Conservation (phyloP, 2,888 invertebrate species). For the Cerceris ruficornis region DNA sequence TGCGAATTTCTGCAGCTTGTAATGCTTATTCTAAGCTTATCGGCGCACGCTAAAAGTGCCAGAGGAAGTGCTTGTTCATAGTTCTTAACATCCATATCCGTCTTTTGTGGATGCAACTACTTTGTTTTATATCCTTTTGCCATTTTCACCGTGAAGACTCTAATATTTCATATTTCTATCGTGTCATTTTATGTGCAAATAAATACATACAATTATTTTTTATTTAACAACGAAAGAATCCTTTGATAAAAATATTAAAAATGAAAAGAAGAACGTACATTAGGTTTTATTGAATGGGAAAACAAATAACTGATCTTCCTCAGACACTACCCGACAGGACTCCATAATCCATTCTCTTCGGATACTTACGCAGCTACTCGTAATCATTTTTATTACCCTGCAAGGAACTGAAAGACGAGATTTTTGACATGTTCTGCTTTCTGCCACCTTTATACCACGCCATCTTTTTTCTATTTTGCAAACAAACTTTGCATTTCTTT, state of each 20-base stretch:
- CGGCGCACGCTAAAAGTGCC: neutral
- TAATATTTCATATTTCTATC: neutral
- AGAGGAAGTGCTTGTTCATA: conserved; percentile 3
- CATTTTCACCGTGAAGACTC: too few species aligned
- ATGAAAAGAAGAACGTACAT: neutral
- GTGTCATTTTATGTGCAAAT: neutral
- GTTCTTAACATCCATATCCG: neutral
- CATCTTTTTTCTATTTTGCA: conserved; percentile 27
- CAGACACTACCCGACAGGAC: conserved; percentile 2
- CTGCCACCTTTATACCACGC: conserved; percentile 27
- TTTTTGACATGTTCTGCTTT: conserved; percentile 36
- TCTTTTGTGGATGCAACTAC: neutral
- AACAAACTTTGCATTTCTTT: conserved; percentile 38
- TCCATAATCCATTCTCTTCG: neutral
- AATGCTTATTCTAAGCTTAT: conserved; percentile 17
- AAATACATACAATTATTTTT: neutral
- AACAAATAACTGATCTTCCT: neutral
- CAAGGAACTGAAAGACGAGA: conserved; percentile 53
- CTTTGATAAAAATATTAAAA: neutral
- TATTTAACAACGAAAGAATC: neutral
- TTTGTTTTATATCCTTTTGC: too few species aligned
- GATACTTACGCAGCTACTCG: conserved; percentile 30
- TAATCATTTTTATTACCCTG: conserved; percentile 49
- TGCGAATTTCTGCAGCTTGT: neutral
- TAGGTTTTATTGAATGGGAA: neutral